Conservation (phyloP, 1,140 invertebrate genomes). For the Oscheius sp. region DNA sequence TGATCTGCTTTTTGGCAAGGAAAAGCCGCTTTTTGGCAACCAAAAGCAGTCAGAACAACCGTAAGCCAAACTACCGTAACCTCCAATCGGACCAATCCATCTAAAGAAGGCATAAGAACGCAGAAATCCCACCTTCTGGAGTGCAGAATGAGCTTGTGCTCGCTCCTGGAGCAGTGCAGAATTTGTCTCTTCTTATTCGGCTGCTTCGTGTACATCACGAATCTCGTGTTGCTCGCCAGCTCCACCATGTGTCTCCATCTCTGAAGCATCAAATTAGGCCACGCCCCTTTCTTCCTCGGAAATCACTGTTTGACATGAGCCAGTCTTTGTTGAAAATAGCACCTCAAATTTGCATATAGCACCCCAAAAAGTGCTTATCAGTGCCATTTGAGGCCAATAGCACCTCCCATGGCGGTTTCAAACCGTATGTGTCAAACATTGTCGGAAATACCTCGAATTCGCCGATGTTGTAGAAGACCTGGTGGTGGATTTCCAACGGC, state of each 20-base stretch:
- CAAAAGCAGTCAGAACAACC: too few relatives aligned
- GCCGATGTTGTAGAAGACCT: constrained; percentile 13
- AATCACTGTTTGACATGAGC: too few relatives aligned
- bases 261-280: too few relatives aligned
- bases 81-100: not conserved
- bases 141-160: constrained; percentile 17
- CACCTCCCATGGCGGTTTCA: too few relatives aligned
- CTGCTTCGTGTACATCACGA: constrained; percentile 27
- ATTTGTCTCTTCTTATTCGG: constrained; percentile 23
- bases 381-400: too few relatives aligned
- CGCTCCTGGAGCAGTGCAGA: constrained; percentile 22
- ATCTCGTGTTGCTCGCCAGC: not conserved
- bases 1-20: too few relatives aligned
- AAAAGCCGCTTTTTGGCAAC: too few relatives aligned
- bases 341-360: too few relatives aligned
- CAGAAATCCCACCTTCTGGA: not conserved
- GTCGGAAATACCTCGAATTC: constrained; percentile 12
- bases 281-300: too few relatives aligned
- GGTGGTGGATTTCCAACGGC: constrained; percentile 11
- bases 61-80: too few relatives aligned
- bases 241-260: constrained; percentile 17
- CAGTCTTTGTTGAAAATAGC: too few relatives aligned
- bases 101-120: not conserved
- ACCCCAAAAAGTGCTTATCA: too few relatives aligned
- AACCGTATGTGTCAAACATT: not conserved